Evolutionary conservation across 2,797 vertebrate genomes (phyloP), one percentile per base, ranked within the genome.

Genomic region (Simalia tracyae): DNA sequence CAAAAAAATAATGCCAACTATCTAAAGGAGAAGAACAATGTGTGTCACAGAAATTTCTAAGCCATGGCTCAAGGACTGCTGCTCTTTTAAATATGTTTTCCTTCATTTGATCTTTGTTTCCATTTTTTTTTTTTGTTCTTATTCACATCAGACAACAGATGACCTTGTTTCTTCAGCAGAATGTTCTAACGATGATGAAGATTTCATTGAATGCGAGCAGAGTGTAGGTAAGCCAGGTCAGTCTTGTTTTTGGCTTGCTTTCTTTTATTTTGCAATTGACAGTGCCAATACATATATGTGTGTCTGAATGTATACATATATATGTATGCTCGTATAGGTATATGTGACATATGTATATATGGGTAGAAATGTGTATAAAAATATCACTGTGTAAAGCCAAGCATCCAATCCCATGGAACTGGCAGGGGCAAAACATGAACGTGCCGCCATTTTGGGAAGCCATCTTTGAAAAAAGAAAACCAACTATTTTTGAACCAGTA

Each of bases 171-270:
- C 99, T 10, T 99, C 99, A 31, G 99, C 99, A 12, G 99, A 99
- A 97, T 99, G 99, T 97, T 99, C 99, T 95, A 99, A 99, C n/a
- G 99, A 99, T 50, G 99, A 99, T 87, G 99, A 99, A 98, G 99
- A 99, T 97, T 98, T 99, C 96, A 98, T 99, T 92, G 99, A 99
- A 97, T 99, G 99, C 97, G 99, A 99, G 87, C 98, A 98, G 1
- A 99, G 99, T 98, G 98, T 98, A 99, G 99, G 99, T 99, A 99
- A 98, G 99, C 98, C 98, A 98, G 98, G 98, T 99, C 98, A 99
- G 98, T 98, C 97, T 97, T 98, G 94, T 97, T 98, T 98, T 98
- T 98, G 98, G 98, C 98, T 98, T 98, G 97, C 96, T 97, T 97
- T 96, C 95, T 97, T 95, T 96, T 96, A 97, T 98, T 98, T 98